phyloP scores from a whole-genome alignment of 2,113 vertebrate species.

The Nannospalax galili region DNA sequence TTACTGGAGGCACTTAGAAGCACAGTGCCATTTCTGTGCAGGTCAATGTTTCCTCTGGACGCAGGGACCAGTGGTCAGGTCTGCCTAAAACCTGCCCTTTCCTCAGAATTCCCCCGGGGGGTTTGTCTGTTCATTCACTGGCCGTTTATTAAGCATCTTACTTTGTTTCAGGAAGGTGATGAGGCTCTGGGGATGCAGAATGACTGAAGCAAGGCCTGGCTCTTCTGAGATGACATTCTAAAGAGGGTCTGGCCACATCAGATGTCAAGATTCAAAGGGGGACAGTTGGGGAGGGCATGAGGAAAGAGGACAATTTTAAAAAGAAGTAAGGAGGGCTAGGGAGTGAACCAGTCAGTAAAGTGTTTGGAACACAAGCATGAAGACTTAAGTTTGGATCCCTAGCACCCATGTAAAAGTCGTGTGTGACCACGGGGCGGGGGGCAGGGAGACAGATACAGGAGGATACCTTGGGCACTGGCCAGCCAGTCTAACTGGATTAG shows the following conservation, averaged over 20 bases:
- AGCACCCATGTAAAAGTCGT: background rate
- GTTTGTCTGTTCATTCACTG: background rate
- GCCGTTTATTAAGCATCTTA: background rate
- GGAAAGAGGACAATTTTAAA: background rate
- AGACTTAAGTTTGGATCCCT: background rate
- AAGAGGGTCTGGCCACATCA: background rate
- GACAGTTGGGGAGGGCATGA: background rate
- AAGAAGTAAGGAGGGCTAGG: background rate
- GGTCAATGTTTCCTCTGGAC: background rate
- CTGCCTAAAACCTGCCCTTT: background rate
- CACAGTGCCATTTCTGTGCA: background rate
- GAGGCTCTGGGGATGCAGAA: background rate
- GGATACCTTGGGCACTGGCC: background rate
- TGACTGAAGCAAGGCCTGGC: background rate
- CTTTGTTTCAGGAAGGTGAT: background rate
- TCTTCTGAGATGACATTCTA: background rate
- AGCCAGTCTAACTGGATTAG: background rate
- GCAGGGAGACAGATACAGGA: too few relatives aligned
- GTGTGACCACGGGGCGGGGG: too few relatives aligned
- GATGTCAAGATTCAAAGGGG: background rate
- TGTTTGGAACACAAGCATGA: background rate
- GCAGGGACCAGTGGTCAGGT: fast-evolving
- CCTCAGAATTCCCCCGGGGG: background rate
- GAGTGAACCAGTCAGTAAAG: background rate
- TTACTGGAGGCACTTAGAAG: background rate